Evolutionary conservation across 2,113 vertebrate genomes (phyloP).

Genomic region (Puffinus mauretanicus): DNA sequence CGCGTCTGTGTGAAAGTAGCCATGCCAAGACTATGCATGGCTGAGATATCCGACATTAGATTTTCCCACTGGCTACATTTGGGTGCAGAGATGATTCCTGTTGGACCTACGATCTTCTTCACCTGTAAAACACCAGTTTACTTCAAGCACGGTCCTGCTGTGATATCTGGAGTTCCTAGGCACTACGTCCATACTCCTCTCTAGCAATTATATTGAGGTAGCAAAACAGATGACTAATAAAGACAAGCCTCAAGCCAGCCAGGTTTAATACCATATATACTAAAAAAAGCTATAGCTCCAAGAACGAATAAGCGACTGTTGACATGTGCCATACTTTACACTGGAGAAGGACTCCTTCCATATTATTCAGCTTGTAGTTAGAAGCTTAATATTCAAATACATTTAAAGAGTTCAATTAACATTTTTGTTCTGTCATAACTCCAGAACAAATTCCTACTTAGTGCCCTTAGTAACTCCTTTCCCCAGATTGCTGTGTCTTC

Average conservation of each 20-base stretch:
- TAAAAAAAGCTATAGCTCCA: neutral
- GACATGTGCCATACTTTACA: rapidly evolving
- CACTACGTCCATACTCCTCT: rapidly evolving
- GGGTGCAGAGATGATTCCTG: neutral
- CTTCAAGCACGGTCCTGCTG: neutral
- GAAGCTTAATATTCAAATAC: neutral
- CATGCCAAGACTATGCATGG: neutral
- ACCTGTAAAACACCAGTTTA: neutral
- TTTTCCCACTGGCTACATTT: neutral
- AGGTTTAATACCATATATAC: neutral
- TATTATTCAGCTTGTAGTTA: neutral
- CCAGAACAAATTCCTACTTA: neutral
- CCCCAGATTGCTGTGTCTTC: neutral
- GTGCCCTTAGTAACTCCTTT: neutral
- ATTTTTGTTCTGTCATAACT: neutral
- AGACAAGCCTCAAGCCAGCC: neutral
- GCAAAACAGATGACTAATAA: neutral
- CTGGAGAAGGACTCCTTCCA: neutral
- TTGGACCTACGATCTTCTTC: neutral
- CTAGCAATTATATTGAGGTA: neutral
- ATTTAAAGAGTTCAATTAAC: neutral
- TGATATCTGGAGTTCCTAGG: neutral
- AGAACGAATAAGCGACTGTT: neutral
- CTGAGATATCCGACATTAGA: neutral
- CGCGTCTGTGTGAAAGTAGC: neutral